phyloP scores from a whole-genome alignment of 2,888 invertebrate genomes.

The Aphidoletes aphidimyza region DNA sequence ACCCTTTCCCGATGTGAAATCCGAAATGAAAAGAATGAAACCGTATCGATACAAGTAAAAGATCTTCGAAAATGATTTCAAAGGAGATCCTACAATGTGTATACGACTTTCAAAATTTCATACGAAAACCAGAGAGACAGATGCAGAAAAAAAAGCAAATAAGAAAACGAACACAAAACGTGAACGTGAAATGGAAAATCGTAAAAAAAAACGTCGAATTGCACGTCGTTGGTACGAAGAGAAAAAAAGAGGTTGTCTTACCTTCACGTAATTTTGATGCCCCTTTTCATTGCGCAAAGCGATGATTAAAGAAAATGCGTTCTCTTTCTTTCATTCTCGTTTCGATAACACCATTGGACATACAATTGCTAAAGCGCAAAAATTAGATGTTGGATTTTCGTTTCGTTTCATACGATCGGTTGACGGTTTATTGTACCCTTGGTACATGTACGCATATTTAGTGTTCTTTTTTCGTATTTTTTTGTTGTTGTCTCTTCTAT shows the following conservation, averaged over 20 bases:
- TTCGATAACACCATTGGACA: neutral
- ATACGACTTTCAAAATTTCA: neutral
- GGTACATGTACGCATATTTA: constrained; percentile 43
- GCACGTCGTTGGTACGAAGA: neutral
- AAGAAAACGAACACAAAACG: constrained; percentile 9
- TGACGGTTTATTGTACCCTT: constrained; percentile 52
- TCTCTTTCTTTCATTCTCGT: too few relatives aligned
- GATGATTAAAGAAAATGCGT: constrained; percentile 51
- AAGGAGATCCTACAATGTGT: neutral
- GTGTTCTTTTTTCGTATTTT: neutral
- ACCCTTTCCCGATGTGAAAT: neutral
- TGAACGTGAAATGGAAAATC: neutral
- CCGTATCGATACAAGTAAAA: neutral
- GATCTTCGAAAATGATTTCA: neutral
- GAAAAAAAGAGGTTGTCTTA: constrained; percentile 35
- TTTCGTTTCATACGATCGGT: neutral
- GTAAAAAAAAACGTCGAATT: constrained; percentile 27
- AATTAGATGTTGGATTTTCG: constrained; percentile 7
- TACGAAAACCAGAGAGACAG: neutral
- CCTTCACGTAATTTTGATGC: constrained; percentile 49
- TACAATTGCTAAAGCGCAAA: neutral
- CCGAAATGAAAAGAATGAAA: neutral
- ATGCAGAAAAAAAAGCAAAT: constrained; percentile 30
- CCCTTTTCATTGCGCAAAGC: constrained; percentile 41
- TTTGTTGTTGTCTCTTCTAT: too few relatives aligned